Percentiles rank a stretch among this genome's conserved stretches.
Evolutionary conservation across 2,797 vertebrate genomes (phyloP).

Genomic region (Cyclopterus lumpus): DNA sequence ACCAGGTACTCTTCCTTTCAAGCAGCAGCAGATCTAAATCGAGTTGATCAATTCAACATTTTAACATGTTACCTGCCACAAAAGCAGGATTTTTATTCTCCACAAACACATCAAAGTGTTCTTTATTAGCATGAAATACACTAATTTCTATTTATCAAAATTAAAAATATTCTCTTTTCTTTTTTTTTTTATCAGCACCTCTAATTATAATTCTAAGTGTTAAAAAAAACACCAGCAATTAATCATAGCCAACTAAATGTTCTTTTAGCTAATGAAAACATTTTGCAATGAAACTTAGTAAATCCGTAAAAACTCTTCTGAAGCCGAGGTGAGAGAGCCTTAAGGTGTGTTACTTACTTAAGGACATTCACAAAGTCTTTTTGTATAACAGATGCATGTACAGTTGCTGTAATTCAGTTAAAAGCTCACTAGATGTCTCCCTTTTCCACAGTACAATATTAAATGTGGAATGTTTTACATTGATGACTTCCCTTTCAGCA

Average conservation of each 20-base stretch:
- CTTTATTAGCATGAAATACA: not conserved
- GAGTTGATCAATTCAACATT: not conserved
- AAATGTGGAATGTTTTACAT: not conserved
- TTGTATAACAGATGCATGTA: not conserved
- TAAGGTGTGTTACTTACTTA: too few species aligned
- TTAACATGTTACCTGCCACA: not conserved
- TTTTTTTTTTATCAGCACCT: not conserved
- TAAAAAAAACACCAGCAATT: not conserved
- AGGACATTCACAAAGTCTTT: not conserved
- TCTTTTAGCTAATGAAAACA: too few species aligned
- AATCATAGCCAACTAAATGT: too few species aligned
- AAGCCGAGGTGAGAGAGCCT: not conserved
- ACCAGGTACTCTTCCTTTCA: not conserved
- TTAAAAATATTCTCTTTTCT: not conserved
- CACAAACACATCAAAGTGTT: not conserved
- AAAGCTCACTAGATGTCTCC: conserved; percentile 72
- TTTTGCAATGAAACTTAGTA: not conserved
- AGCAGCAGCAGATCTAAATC: not conserved
- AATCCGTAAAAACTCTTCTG: not conserved
- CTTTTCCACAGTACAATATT: conserved; percentile 49
- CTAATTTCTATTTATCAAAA: not conserved
- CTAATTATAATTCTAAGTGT: not conserved
- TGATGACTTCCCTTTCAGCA: not conserved
- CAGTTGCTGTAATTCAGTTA: conserved; percentile 45
- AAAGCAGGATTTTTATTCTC: not conserved